A percentile compares a stretch with the other conserved stretches of the same genome.
These are phyloP conservation scores for Acromyrmex heyeri DNA, from an alignment of 1,140 invertebrate genomes.

Conservation along the genomic window DNA sequence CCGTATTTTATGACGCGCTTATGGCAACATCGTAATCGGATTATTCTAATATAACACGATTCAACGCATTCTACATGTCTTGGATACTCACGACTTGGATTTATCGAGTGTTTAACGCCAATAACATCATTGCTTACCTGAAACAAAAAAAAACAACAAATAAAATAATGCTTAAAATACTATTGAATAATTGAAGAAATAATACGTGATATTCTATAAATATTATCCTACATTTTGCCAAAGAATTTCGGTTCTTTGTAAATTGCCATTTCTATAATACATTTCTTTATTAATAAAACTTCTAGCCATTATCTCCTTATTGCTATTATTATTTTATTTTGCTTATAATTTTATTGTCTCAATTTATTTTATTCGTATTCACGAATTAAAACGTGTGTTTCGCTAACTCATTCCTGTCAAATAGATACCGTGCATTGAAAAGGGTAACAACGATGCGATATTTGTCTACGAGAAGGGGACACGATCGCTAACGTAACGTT, in stretches of 20 bases:
- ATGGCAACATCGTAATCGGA: slow-evolving; percentile 53
- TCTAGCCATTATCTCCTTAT: too few relatives aligned
- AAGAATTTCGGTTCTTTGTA: neutral
- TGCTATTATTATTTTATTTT: neutral
- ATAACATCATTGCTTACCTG: slow-evolving; percentile 30
- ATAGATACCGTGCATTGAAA: slow-evolving; percentile 36
- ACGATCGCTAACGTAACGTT: slow-evolving; percentile 42
- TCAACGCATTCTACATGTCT: neutral
- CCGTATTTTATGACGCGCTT: slow-evolving; percentile 48
- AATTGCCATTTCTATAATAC: neutral
- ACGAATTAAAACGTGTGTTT: slow-evolving; percentile 5
- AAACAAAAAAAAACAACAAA: slow-evolving; percentile 29
- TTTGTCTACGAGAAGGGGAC: slow-evolving; percentile 19
- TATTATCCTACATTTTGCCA: neutral
- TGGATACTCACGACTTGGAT: neutral
- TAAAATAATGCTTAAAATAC: neutral
- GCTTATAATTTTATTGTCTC: neutral
- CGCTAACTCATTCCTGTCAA: neutral
- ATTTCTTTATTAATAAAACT: neutral
- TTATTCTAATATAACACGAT: slow-evolving; percentile 32
- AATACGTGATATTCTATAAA: neutral
- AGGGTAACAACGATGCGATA: slow-evolving; percentile 49
- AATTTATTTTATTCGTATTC: neutral
- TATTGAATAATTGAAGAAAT: neutral
- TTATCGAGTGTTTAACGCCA: neutral